Percentiles rank a stretch among this genome's conserved stretches.
phyloP scores from a whole-genome alignment of 2,113 vertebrate genomes.

The Meleagris gallopavo region DNA sequence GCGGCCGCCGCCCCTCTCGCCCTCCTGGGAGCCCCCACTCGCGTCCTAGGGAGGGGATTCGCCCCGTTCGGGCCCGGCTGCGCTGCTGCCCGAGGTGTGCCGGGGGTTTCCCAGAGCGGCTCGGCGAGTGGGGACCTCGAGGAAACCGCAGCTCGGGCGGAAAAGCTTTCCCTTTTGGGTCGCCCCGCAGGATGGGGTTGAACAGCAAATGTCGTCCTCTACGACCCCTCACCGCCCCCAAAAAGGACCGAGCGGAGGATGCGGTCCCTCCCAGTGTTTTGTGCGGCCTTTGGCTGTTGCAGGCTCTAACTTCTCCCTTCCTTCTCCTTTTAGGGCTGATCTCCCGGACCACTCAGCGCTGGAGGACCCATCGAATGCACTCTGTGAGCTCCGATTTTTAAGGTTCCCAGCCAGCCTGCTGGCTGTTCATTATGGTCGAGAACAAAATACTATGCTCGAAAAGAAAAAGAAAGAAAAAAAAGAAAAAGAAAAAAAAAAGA shows the following conservation, averaged over 20 bases:
- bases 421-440: slow-evolving; percentile 42
- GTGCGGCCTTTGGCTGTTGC: slow-evolving; percentile 38
- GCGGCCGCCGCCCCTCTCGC: accelerated
- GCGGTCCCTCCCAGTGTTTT: not conserved
- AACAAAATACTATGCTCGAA: not conserved
- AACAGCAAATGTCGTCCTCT: slow-evolving; percentile 40
- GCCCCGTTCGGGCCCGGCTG: not conserved
- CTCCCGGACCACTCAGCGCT: slow-evolving; percentile 66
- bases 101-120: not conserved
- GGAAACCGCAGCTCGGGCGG: slow-evolving; percentile 46
- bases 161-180: slow-evolving; percentile 39
- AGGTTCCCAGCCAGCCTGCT: slow-evolving; percentile 64
- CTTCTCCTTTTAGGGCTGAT: slow-evolving; percentile 70
- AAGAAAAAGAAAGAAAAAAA: not conserved
- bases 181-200: slow-evolving; percentile 25
- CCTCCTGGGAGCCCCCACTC: not conserved
- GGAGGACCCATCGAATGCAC: slow-evolving; percentile 43
- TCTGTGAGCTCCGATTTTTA: slow-evolving; percentile 62
- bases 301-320: slow-evolving; percentile 66
- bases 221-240: not conserved
- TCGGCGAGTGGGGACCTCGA: not conserved
- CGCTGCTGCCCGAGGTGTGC: not conserved
- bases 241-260: not conserved
- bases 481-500: not conserved
- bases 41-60: not conserved